phyloP scores from a whole-genome alignment of 2,888 invertebrate species.

The Torymus texanus region DNA sequence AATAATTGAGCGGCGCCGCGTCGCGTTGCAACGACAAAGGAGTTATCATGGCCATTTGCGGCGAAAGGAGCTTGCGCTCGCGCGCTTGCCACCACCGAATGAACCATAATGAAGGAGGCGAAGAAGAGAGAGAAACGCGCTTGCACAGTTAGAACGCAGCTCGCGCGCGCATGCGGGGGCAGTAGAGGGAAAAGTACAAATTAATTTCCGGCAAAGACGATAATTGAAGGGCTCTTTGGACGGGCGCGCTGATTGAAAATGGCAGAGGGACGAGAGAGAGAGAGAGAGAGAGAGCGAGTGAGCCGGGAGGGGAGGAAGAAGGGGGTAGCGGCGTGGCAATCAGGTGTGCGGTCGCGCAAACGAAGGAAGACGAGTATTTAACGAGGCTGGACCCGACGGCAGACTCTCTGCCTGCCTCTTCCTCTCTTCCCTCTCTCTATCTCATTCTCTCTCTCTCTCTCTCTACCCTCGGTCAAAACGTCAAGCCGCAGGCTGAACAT shows the following conservation, averaged over 20 bases:
- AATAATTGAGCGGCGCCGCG: no score
- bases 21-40: no score
- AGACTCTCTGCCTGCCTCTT: background rate
- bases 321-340: background rate
- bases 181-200: background rate
- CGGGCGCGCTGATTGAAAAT: constrained; percentile 1
- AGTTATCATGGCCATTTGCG: no score
- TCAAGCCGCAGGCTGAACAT: constrained; percentile 41
- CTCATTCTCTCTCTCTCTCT: background rate
- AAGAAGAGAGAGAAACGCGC: no score
- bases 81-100: no score
- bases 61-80: no score
- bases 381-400: background rate
- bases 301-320: no score
- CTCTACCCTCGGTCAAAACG: constrained; percentile 25
- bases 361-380: constrained; percentile 16
- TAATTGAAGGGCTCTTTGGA: constrained; percentile 17
- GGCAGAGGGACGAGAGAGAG: background rate
- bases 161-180: no score
- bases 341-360: constrained; percentile 19
- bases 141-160: no score
- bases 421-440: background rate
- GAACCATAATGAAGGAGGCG: no score
- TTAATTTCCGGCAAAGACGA: constrained; percentile 10
- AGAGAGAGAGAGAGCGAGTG: background rate